phyloP scores from a whole-genome alignment of 2,888 invertebrate species.

The Epistrophe eligans region DNA sequence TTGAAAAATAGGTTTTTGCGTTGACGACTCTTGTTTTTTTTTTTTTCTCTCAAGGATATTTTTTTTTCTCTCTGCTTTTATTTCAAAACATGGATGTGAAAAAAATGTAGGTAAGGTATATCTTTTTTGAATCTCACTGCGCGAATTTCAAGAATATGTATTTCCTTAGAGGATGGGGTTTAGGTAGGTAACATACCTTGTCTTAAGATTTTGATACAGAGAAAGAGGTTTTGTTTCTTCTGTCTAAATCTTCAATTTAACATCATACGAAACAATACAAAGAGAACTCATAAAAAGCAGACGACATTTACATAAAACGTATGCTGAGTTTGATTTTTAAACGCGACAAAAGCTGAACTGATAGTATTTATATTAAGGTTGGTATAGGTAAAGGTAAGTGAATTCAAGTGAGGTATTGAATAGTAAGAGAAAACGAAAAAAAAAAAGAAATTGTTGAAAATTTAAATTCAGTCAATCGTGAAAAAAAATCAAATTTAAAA shows the following conservation, averaged over 20 bases:
- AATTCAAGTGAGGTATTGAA: conserved; percentile 8
- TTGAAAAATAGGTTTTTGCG: not conserved
- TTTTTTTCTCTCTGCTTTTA: not conserved
- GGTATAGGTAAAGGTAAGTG: conserved; percentile 1
- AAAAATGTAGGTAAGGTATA: not conserved
- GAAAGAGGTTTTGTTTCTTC: not conserved
- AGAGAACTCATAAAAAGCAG: not conserved
- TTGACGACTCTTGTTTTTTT: not conserved
- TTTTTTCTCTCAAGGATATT: conserved; percentile 2
- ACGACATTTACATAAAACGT: not conserved
- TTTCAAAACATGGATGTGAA: not conserved
- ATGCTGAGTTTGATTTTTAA: not conserved
- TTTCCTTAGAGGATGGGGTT: not conserved
- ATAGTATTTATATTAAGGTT: not conserved
- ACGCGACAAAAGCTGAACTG: not conserved
- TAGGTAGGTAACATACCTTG: too few relatives aligned
- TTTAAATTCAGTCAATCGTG: not conserved
- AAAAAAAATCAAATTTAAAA: not conserved
- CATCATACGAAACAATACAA: not conserved
- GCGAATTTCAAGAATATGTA: not conserved
- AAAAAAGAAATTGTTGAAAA: too few relatives aligned
- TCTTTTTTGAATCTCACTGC: not conserved
- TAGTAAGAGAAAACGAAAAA: not conserved
- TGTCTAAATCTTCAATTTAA: not conserved
- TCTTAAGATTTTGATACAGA: not conserved